Evolutionary conservation across 2,888 invertebrate species (phyloP).

Genomic region (Nomada ferruginata): DNA sequence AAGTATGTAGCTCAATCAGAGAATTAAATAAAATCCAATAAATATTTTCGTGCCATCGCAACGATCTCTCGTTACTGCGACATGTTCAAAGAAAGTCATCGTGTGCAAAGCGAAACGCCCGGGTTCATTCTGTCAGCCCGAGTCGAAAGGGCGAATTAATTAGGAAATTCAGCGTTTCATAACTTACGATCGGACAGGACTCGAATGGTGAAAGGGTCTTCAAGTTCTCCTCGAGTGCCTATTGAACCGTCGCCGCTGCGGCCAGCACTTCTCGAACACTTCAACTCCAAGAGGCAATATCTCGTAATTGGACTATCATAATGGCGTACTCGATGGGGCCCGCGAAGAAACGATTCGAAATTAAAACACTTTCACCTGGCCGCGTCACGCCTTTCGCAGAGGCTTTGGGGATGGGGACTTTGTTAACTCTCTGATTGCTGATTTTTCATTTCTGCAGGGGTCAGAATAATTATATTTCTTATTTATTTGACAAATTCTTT

Average conservation of each 20-base stretch:
- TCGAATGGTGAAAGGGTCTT: conserved; percentile 59
- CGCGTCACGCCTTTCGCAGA: too few relatives aligned
- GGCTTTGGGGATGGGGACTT: too few relatives aligned
- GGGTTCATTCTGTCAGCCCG: not conserved
- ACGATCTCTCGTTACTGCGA: not conserved
- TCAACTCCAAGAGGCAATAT: conserved; percentile 51
- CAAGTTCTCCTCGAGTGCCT: conserved; percentile 45
- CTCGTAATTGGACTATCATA: conserved; percentile 68
- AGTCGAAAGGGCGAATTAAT: conserved; percentile 45
- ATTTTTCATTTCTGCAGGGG: too few relatives aligned
- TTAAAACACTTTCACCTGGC: conserved; percentile 39
- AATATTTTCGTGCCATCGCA: not conserved
- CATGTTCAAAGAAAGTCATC: conserved; percentile 11
- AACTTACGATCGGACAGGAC: conserved; percentile 58
- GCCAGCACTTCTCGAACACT: conserved; percentile 60
- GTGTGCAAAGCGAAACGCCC: not conserved
- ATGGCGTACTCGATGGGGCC: conserved; percentile 46
- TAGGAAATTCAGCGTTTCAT: conserved; percentile 61
- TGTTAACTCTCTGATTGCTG: not conserved
- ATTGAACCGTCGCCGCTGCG: conserved; percentile 45
- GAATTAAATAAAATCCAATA: conserved; percentile 14
- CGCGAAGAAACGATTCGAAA: conserved; percentile 33
- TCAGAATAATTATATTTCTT: too few relatives aligned
- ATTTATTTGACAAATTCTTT: too few relatives aligned
- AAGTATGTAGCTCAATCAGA: not conserved